Conservation (phyloP, 2,113 vertebrate genomes). For the Onychorhynchus coronatus region DNA sequence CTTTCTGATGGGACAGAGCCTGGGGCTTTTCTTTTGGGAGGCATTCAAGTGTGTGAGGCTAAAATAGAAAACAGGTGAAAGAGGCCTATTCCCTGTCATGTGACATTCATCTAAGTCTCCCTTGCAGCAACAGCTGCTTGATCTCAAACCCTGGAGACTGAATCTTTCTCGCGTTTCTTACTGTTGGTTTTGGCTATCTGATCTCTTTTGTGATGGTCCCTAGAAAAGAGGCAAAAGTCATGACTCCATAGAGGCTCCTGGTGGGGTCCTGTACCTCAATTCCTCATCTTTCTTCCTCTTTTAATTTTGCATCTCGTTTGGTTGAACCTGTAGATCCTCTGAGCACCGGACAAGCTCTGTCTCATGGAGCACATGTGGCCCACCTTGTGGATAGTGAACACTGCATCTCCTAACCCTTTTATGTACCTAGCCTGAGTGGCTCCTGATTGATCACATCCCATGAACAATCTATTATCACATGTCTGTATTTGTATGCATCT, state of each 20-base stretch:
- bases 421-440: neutral
- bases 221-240: neutral
- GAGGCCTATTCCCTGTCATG: neutral
- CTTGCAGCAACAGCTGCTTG: neutral
- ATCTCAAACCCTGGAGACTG: neutral
- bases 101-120: neutral
- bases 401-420: neutral
- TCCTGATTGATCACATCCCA: neutral
- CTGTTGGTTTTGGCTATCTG: neutral
- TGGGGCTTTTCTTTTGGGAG: neutral
- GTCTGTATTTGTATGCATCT: neutral
- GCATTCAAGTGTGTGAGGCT: conserved; percentile 29
- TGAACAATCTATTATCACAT: neutral
- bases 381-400: neutral
- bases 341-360: neutral
- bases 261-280: neutral
- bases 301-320: neutral
- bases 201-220: neutral
- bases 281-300: neutral
- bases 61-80: conserved; percentile 48
- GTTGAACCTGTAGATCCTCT: neutral
- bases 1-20: neutral
- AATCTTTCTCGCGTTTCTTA: neutral
- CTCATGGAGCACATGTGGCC: fast-evolving
- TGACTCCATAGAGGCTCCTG: neutral